Evolutionary conservation across 1,140 invertebrate species (phyloP), one percentile per base, ranked within the genome.

Genomic region (Ylistrum balloti): DNA sequence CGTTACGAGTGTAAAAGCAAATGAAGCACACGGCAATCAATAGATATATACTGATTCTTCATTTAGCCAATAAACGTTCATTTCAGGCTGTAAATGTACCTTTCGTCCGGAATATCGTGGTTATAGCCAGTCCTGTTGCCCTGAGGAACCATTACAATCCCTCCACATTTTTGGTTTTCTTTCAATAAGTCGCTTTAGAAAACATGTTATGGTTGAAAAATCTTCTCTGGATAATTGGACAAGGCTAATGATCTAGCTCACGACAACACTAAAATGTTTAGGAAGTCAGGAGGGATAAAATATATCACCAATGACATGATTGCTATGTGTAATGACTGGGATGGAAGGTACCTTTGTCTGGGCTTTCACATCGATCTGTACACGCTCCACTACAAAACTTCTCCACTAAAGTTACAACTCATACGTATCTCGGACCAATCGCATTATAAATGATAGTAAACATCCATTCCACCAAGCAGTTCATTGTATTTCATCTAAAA

Each of bases 31-130:
- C n/a, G 28, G 22, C 56, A 74, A 74, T 74, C 56, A 74, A 74
- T 74, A 74, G 5, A n/a, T n/a, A 28, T 74, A 9, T 74, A 74
- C 56, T 28, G 56, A 74, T 74, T 74, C 56, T 17, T 74, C 56
- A 74, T 74, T 74, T 74, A 28, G 56, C 56, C 56, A 74, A 74
- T 74, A 74, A 74, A 74, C n/a, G 56, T 74, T 74, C 56, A 74
- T 74, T 74, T 74, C 56, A 28, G 56, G 56, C 56, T 5, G 56
- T 74, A 74, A 74, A 28, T 74, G 56, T 74, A 74, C 56, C n/a
- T 74, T 74, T 74, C 56, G 22, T 11, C 45, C 7, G 56, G 56
- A n/a, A 74, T 7, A 28, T 28, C 3, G 56, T 28, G 56, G n/a
- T 17, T n/a, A 17, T 74, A 74, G 28, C 28, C 56, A 74, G 56